These are phyloP conservation scores for Scophthalmus maximus DNA, from an alignment of 2,113 vertebrate genomes.

Conservation along the genomic window DNA sequence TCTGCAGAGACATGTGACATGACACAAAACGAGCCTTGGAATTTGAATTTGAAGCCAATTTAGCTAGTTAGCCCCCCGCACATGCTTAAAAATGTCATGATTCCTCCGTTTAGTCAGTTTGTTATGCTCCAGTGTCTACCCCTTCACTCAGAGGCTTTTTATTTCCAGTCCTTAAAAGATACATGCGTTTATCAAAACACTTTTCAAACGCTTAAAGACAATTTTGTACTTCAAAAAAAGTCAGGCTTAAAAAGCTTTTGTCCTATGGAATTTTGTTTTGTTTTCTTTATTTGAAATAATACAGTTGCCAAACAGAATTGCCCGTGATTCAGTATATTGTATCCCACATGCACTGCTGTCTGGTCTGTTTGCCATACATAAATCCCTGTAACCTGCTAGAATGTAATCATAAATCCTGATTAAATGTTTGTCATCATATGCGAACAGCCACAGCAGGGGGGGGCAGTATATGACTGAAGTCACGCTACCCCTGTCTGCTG, in stretches of 20 bases:
- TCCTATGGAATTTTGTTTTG: no score
- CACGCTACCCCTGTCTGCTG: constrained; percentile 3
- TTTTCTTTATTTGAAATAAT: no score
- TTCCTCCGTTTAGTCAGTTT: neutral
- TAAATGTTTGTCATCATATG: neutral
- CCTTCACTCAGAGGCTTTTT: neutral
- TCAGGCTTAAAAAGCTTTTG: no score
- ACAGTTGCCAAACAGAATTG: no score
- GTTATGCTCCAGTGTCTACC: neutral
- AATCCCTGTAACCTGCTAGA: neutral
- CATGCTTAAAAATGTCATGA: neutral
- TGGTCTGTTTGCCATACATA: neutral
- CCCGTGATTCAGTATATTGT: no score
- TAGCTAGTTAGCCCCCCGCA: neutral
- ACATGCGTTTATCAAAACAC: neutral
- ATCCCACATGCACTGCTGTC: neutral
- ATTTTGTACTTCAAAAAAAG: no score
- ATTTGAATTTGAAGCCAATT: no score
- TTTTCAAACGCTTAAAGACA: no score
- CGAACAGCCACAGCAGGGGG: constrained; percentile 9
- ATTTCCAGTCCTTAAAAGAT: neutral
- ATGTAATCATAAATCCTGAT: constrained; percentile 3
- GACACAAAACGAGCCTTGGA: no score
- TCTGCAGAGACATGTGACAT: no score
- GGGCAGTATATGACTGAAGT: neutral